Conservation (phyloP, 2,797 vertebrate species). For the Etheostoma perlongum region DNA sequence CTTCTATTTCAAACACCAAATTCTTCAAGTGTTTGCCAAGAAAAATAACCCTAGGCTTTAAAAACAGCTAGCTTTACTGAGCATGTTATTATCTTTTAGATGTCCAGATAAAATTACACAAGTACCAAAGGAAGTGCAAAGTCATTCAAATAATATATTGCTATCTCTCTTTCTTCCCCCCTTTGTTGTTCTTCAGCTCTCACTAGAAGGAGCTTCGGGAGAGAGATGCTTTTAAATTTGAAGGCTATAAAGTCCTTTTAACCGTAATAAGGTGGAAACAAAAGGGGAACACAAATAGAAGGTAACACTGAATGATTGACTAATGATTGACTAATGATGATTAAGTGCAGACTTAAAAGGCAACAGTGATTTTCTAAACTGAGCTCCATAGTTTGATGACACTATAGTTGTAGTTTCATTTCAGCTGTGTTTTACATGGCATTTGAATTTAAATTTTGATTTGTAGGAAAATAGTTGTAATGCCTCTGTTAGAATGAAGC, state of each 20-base stretch:
- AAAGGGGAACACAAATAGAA: background rate
- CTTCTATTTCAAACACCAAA: conserved; percentile 15
- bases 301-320: no score
- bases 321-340: no score
- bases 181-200: background rate
- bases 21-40: background rate
- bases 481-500: conserved; percentile 36
- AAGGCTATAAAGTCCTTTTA: background rate
- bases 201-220: background rate
- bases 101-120: conserved; percentile 30
- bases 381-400: background rate
- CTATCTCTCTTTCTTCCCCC: background rate
- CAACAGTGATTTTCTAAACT: background rate
- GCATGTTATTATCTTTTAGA: conserved; percentile 21
- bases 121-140: conserved; percentile 18
- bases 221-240: background rate
- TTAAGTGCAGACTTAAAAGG: background rate
- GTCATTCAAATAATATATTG: background rate
- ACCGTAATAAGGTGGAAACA: background rate
- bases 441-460: no score
- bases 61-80: conserved; percentile 21
- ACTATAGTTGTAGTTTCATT: background rate
- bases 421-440: no score
- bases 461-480: conserved; percentile 13
- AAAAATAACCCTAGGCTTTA: conserved; percentile 29